Conservation (phyloP, 2,113 vertebrate genomes). For the Halcyon senegalensis region DNA sequence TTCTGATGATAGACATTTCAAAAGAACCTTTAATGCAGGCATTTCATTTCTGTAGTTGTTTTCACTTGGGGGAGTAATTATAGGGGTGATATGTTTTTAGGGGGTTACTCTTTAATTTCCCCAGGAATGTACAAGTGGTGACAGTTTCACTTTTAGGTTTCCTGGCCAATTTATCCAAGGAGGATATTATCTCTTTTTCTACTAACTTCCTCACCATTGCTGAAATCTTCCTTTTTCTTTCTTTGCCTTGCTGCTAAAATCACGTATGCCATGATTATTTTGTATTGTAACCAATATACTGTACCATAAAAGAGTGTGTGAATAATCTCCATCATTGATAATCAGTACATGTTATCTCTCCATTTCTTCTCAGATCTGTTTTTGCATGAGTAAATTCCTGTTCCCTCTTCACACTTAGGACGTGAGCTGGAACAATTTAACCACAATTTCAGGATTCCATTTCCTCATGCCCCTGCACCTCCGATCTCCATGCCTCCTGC, state of each 20-base stretch:
- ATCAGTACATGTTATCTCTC: background rate
- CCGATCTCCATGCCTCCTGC: background rate
- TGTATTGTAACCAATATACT: background rate
- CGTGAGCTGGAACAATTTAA: background rate
- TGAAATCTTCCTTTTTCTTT: background rate
- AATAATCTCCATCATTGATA: background rate
- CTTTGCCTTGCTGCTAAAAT: background rate
- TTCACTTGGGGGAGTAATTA: background rate
- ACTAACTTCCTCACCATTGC: background rate
- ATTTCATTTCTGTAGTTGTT: background rate
- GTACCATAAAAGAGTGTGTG: background rate
- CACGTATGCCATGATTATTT: background rate
- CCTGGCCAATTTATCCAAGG: background rate
- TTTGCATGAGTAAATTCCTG: background rate
- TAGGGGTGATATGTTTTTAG: background rate
- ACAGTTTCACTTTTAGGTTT: background rate
- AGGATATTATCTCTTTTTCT: background rate
- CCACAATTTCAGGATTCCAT: background rate
- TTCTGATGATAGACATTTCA: background rate
- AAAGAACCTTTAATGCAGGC: background rate
- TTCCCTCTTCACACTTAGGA: background rate
- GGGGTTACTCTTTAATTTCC: background rate
- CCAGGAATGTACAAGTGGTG: background rate
- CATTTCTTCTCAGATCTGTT: background rate
- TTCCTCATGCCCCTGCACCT: background rate